These are phyloP conservation scores for Acrobasis suavella DNA, from an alignment of 2,888 invertebrate genomes.

Conservation along the genomic window DNA sequence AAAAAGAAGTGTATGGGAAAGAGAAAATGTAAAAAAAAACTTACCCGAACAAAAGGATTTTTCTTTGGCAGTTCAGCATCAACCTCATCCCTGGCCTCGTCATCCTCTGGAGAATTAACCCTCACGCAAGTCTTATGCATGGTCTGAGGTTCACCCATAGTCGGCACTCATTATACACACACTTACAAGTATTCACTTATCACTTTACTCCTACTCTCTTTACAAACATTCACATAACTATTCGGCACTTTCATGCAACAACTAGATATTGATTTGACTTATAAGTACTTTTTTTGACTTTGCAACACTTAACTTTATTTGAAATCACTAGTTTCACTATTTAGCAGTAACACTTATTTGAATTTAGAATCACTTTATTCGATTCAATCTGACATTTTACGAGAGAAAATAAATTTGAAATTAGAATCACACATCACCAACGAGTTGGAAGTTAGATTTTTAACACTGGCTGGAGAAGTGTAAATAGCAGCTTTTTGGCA, in stretches of 20 bases:
- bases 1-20: too few relatives aligned
- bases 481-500: slow-evolving; percentile 14
- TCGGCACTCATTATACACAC: slow-evolving; percentile 70
- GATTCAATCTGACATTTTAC: too few relatives aligned
- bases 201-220: slow-evolving; percentile 18
- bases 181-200: slow-evolving; percentile 28
- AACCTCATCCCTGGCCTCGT: slow-evolving; percentile 71
- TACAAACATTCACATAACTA: too few relatives aligned
- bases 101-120: slow-evolving; percentile 72
- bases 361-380: background rate
- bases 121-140: slow-evolving; percentile 75
- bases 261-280: too few relatives aligned
- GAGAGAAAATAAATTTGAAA: too few relatives aligned
- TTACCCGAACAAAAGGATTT: slow-evolving; percentile 74
- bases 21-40: slow-evolving; percentile 37
- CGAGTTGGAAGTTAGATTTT: background rate
- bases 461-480: background rate
- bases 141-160: slow-evolving; percentile 69
- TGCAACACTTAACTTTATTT: background rate
- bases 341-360: background rate
- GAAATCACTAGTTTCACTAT: slow-evolving; percentile 1
- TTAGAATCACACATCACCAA: background rate
- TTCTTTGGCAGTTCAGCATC: slow-evolving; percentile 72
- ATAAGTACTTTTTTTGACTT: too few relatives aligned
- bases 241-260: too few relatives aligned